These are phyloP conservation scores for Pherbina coryleti DNA, from an alignment of 2,888 invertebrate genomes.

Conservation along the genomic window DNA sequence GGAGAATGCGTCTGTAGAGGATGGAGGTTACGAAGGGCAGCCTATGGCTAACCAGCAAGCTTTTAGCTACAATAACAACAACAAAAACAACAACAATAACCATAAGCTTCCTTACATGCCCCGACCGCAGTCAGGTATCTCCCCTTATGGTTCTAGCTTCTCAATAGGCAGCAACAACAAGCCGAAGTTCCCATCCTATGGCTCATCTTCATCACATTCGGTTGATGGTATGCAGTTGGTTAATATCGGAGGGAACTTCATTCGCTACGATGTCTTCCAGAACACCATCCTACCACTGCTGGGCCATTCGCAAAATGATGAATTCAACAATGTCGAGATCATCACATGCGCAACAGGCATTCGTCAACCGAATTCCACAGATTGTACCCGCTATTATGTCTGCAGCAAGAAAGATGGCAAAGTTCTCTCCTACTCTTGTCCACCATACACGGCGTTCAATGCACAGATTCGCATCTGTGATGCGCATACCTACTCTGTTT, in stretches of 20 bases:
- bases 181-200: slow-evolving; percentile 41
- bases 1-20: slow-evolving; percentile 48
- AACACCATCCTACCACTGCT: slow-evolving; percentile 62
- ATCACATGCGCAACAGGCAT: slow-evolving; percentile 69
- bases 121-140: slow-evolving; percentile 5
- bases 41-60: slow-evolving; percentile 45
- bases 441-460: slow-evolving; percentile 71
- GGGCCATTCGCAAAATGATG: slow-evolving; percentile 50
- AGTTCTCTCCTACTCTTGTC: slow-evolving; percentile 70
- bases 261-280: slow-evolving; percentile 64
- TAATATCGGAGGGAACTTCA: slow-evolving; percentile 63
- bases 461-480: slow-evolving; percentile 69
- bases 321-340: slow-evolving; percentile 63
- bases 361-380: slow-evolving; percentile 70
- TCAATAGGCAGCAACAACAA: slow-evolving; percentile 44
- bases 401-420: slow-evolving; percentile 70
- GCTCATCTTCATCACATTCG: slow-evolving; percentile 35
- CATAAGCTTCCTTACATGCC: slow-evolving; percentile 26
- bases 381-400: slow-evolving; percentile 71
- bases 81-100: slow-evolving; percentile 22
- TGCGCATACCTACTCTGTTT: slow-evolving; percentile 65
- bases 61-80: slow-evolving; percentile 53
- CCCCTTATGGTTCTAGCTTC: slow-evolving; percentile 13
- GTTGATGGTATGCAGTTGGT: slow-evolving; percentile 57
- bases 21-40: slow-evolving; percentile 49